Evolutionary conservation across 1,140 invertebrate genomes (phyloP).

Genomic region (Aphaenogaster ashmeadi): DNA sequence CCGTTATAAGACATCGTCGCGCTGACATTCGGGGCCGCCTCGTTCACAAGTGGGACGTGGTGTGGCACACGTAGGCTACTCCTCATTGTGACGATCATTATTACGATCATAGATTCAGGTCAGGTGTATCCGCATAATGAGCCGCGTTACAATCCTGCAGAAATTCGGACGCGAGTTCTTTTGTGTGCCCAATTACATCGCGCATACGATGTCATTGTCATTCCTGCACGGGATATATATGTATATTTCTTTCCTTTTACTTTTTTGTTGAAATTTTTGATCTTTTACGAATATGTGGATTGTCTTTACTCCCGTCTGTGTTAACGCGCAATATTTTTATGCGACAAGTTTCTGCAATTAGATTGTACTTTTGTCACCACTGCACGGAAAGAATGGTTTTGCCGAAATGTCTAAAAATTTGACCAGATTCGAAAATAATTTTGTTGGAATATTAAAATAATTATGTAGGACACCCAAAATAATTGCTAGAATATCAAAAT

Average conservation of each 20-base stretch:
- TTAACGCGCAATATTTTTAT: neutral
- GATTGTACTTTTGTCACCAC: neutral
- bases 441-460: too few relatives aligned
- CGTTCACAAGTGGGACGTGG: slow-evolving; percentile 53
- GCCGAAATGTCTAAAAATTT: too few relatives aligned
- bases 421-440: too few relatives aligned
- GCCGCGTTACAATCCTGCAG: slow-evolving; percentile 64
- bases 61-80: slow-evolving; percentile 47
- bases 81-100: slow-evolving; percentile 66
- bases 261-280: neutral
- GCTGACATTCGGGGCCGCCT: slow-evolving; percentile 69
- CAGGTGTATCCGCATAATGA: slow-evolving; percentile 78
- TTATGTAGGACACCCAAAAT: too few relatives aligned
- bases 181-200: slow-evolving; percentile 20
- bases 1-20: slow-evolving; percentile 70
- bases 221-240: neutral
- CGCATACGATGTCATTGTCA: slow-evolving; percentile 1
- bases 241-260: neutral
- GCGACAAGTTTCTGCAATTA: neutral
- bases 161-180: slow-evolving; percentile 51
- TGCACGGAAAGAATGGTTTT: too few relatives aligned
- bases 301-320: too few relatives aligned
- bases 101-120: slow-evolving; percentile 75
- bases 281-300: neutral
- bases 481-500: too few relatives aligned